phyloP scores from a whole-genome alignment of 2,113 vertebrate genomes.

The Catharus minimus region DNA sequence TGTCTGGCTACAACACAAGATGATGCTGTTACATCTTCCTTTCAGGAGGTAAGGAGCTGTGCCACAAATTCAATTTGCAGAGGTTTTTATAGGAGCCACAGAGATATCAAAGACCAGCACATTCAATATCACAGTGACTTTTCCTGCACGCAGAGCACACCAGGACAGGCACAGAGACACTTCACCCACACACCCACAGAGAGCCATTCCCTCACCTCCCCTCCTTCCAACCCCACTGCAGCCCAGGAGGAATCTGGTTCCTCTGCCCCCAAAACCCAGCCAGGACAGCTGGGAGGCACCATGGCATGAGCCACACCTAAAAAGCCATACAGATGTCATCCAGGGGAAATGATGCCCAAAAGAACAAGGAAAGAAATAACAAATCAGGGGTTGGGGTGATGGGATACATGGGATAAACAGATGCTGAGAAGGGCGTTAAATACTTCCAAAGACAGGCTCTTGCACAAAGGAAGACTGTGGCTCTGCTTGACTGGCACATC shows the following conservation, averaged over 20 bases:
- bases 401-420: neutral
- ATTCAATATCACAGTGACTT: constrained; percentile 33
- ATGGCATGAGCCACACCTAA: neutral
- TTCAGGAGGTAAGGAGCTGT: neutral
- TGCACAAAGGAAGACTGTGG: neutral
- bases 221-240: neutral
- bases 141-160: constrained; percentile 2
- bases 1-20: neutral
- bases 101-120: neutral
- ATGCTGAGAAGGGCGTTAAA: neutral
- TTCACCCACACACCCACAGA: neutral
- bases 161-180: constrained; percentile 17
- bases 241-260: neutral
- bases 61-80: neutral
- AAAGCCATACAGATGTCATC: neutral
- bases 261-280: neutral
- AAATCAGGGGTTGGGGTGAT: neutral
- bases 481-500: neutral
- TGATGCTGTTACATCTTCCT: constrained; percentile 9
- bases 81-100: neutral
- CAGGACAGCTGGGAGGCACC: neutral
- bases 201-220: neutral
- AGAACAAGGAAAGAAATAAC: neutral
- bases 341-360: neutral
- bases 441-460: neutral